phyloP scores from a whole-genome alignment of 2,113 vertebrate genomes.

The Nothocercus nigrocapillus region DNA sequence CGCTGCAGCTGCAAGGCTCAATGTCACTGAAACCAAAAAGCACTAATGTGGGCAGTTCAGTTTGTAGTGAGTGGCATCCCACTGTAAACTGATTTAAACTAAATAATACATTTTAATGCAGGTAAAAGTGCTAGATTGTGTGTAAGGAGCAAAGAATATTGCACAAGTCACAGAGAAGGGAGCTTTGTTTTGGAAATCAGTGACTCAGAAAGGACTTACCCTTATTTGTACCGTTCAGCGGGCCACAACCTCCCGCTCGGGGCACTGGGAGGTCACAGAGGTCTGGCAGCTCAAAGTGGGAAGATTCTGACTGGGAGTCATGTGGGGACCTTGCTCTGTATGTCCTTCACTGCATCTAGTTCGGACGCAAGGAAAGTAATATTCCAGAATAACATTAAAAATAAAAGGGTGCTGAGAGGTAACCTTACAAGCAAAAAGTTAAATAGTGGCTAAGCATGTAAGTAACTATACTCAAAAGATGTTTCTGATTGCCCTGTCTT shows the following conservation, averaged over 20 bases:
- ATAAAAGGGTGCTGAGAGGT: background rate
- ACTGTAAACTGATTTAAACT: too few species aligned
- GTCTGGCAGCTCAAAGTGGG: accelerated
- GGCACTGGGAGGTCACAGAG: background rate
- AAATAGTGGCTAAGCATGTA: background rate
- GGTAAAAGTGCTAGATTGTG: background rate
- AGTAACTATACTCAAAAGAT: background rate
- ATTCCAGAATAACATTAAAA: background rate
- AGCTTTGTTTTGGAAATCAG: background rate
- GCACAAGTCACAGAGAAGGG: background rate
- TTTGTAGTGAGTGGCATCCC: background rate
- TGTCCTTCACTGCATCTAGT: background rate
- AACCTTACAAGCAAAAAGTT: background rate
- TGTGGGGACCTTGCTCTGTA: accelerated
- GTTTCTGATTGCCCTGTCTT: background rate
- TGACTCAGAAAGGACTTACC: background rate
- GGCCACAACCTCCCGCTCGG: accelerated
- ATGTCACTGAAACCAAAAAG: background rate
- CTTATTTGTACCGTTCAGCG: too few species aligned
- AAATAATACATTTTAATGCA: background rate
- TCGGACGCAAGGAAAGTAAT: background rate
- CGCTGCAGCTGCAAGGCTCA: conserved; percentile 26
- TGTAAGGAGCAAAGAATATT: background rate
- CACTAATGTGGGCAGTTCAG: background rate
- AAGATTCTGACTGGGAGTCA: background rate